phyloP scores from a whole-genome alignment of 2,113 vertebrate species.

The Mustela lutreola region DNA sequence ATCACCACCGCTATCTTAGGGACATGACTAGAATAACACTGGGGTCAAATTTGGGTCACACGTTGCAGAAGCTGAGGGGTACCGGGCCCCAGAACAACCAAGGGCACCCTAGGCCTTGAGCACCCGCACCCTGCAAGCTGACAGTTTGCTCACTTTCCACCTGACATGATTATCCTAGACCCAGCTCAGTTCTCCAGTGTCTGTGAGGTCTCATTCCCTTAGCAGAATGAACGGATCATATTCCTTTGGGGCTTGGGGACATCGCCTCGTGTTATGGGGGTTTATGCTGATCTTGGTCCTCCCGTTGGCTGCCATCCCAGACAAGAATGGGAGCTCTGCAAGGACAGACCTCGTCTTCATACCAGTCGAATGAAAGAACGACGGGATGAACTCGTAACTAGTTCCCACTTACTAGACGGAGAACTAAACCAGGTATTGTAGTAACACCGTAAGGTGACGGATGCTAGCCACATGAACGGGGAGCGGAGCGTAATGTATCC shows the following conservation, averaged over 20 bases:
- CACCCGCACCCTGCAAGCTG: not conserved
- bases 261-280: fast-evolving
- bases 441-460: not conserved
- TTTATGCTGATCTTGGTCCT: not conserved
- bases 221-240: not conserved
- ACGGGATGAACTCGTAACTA: not conserved
- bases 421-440: not conserved
- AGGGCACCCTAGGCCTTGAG: not conserved
- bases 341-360: not conserved
- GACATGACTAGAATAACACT: not conserved
- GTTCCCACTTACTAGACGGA: not conserved
- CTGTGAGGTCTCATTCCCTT: not conserved
- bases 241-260: not conserved
- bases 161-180: not conserved
- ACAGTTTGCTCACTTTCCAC: not conserved
- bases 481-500: not conserved
- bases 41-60: not conserved
- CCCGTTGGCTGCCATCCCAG: too few species aligned
- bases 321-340: not conserved
- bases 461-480: too few species aligned
- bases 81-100: not conserved
- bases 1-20: not conserved
- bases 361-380: not conserved
- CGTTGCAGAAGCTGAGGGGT: not conserved
- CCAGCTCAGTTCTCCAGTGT: not conserved